Conservation (phyloP, 2,888 invertebrate genomes). For the Acanthacorydalis orientalis region DNA sequence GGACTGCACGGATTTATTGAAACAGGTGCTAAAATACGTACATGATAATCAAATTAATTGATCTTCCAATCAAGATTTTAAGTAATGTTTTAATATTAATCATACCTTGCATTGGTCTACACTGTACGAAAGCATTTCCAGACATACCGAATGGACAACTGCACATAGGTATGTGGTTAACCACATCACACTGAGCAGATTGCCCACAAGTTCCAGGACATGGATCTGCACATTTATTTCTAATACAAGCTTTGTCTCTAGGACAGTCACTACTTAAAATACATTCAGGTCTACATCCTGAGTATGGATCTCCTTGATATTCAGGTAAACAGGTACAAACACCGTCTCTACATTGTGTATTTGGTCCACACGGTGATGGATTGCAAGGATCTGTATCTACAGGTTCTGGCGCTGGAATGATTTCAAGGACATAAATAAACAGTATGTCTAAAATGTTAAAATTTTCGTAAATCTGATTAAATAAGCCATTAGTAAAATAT, state of each 20-base stretch:
- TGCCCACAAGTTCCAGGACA: slow-evolving; percentile 44
- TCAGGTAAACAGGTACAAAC: slow-evolving; percentile 27
- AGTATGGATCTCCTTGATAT: slow-evolving; percentile 32
- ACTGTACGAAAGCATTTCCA: slow-evolving; percentile 53
- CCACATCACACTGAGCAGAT: slow-evolving; percentile 37
- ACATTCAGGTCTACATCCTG: slow-evolving; percentile 40
- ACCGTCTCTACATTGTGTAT: slow-evolving; percentile 33
- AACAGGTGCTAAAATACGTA: slow-evolving; percentile 27
- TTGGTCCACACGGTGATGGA: slow-evolving; percentile 57
- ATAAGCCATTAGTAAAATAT: neutral
- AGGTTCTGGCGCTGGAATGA: slow-evolving; percentile 10
- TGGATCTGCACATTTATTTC: slow-evolving; percentile 40
- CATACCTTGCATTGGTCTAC: slow-evolving; percentile 39
- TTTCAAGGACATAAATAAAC: no score
- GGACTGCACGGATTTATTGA: slow-evolving; percentile 45
- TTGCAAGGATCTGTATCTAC: slow-evolving; percentile 35
- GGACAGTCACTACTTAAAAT: slow-evolving; percentile 41
- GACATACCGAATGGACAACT: slow-evolving; percentile 43
- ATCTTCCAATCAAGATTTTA: neutral
- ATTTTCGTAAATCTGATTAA: no score
- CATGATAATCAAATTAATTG: slow-evolving; percentile 4
- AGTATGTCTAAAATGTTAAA: no score
- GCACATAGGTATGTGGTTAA: slow-evolving; percentile 40
- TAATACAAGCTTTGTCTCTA: slow-evolving; percentile 37
- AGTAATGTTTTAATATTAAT: neutral